Percentiles rank a stretch among this genome's conserved stretches.
phyloP scores from a whole-genome alignment of 2,113 vertebrate species.

The Colinus virginianus region DNA sequence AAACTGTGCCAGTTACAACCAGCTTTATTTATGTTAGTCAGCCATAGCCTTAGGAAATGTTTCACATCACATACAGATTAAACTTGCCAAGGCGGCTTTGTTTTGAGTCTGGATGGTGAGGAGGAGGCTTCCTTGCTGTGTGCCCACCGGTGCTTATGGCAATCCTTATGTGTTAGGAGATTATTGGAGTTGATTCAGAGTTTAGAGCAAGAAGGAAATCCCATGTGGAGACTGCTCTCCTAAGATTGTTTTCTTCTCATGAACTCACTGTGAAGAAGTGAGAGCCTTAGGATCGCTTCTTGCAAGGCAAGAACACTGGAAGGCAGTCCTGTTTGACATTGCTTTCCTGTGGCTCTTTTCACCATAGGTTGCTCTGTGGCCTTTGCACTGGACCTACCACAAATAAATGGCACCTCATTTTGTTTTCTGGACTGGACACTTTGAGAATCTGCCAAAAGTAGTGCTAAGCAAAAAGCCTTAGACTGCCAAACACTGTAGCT shows the following conservation, averaged over 20 bases:
- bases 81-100: background rate
- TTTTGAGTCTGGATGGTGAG: background rate
- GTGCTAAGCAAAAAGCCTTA: background rate
- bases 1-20: background rate
- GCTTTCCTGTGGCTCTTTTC: background rate
- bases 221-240: background rate
- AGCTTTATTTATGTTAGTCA: background rate
- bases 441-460: background rate
- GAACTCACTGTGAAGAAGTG: background rate
- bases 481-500: background rate
- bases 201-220: background rate
- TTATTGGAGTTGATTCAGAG: background rate
- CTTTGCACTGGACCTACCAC: background rate
- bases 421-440: background rate
- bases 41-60: background rate
- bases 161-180: background rate
- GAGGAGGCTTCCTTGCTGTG: background rate
- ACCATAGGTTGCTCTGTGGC: background rate
- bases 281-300: no score
- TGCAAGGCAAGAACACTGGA: background rate
- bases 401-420: background rate
- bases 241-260: background rate
- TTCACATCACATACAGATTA: background rate
- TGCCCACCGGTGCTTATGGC: accelerated
- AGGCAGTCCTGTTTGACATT: background rate